Evolutionary conservation across 2,113 vertebrate species (phyloP), one percentile per base, ranked within the genome.

Genomic region (Craseonycteris thonglongyai): DNA sequence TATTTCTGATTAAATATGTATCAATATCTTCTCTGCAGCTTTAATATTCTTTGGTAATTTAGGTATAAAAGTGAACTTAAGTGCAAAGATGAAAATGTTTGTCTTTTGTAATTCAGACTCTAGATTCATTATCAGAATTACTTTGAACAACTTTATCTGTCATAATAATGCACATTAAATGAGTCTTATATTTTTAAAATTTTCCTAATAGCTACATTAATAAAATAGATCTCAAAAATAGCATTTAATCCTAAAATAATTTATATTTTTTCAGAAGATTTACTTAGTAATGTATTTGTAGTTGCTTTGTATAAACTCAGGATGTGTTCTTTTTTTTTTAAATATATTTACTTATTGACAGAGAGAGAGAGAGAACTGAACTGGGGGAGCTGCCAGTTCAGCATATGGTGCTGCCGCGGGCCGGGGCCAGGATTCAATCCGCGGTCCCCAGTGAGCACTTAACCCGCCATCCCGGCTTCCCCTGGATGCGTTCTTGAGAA

Each of bases 161-260:
- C 30, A n/a, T 79, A 84, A 72, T 75, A 92, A 78, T 54, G 26
- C 7, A 51, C 30, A 72, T 81, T 92, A 92, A 71, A 68, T 51
- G 12, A 66, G 22, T 81, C 18, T 22, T 26, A 79, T 58, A n/a
- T 94, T 84, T 94, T 86, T 49, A 54, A 86, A 92, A 56, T 89
- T 92, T 33, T 65, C 14, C 26, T 93, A 6, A 69, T 76, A 65
- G 30, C 54, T 58, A 16, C 35, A n/a, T 51, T 75, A 71, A 74
- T 94, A 47, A 95, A 83, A 11, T 74, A 56, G 35, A 83, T 90
- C 56, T 95, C 40, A 84, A 91, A 49, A 93, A 47, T 63, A 84
- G 68, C 19, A 84, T 63, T 69, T 58, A 78, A 42, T 76, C 26
- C 3, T 33, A 30, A 83, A 87, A 68, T 83, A 63, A 88, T n/a